Evolutionary conservation across 1,140 invertebrate genomes (phyloP), one percentile per base, ranked within the genome.

Genomic region (Bombus sibiricus): DNA sequence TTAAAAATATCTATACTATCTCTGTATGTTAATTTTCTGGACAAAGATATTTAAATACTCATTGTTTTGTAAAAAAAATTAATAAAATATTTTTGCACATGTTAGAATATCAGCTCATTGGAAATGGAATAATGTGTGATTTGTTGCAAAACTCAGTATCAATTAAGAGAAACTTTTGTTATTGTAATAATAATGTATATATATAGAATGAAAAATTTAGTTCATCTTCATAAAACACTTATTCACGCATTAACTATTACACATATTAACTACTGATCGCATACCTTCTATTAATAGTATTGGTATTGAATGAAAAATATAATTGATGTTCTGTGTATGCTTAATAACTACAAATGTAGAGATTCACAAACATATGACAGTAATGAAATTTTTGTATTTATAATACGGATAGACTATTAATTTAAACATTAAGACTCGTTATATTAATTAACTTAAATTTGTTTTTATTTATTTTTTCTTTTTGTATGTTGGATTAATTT

Each of bases 41-140:
- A 37, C 18, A 64, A 78, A 64, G 18, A 71, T 81, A 71, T 53
- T 32, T 64, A 64, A 57, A 80, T 82, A 83, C 32, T 12, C 47
- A 75, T 83, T 62, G 53, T 89, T 89, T 91, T 90, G 57, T 88
- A 89, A 80, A 88, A 76, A 86, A 57, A 72, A 87, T 28, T 68
- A 90, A 84, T 86, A 75, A 83, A 76, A 89, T 90, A 90, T 90
- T 90, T 90, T 89, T 90, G 75, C 89, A 89, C 72, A 85, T 72
- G 39, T 32, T 62, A 73, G 15, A 66, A n/a, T 73, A 79, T 87
- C 28, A 66, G 28, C n/a, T 85, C 73, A n/a, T 86, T 57, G 76
- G 79, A 79, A 47, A 74, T 68, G 68, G 41, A 83, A 53, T 34
- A 68, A 68, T 80, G 73, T 83, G 68, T 39, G 39, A 73, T 81